phyloP scores from a whole-genome alignment of 2,888 invertebrate species.

The Melanargia galathea region DNA sequence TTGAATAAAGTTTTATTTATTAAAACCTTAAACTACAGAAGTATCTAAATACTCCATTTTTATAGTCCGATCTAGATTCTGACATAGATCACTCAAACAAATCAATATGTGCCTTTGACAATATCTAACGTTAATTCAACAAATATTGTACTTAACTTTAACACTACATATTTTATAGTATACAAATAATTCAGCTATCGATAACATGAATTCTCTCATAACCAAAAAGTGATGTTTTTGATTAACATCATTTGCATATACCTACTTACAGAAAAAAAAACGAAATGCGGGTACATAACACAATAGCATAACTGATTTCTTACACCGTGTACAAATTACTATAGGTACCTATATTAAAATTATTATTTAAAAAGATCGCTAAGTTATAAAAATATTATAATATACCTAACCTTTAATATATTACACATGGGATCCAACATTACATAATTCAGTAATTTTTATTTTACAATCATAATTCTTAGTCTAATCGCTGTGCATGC shows the following conservation, averaged over 20 bases:
- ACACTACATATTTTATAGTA: conserved; percentile 68
- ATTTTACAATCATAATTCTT: conserved; percentile 75
- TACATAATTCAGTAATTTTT: conserved; percentile 68
- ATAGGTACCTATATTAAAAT: conserved; percentile 47
- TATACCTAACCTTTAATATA: conserved; percentile 66
- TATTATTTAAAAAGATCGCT: conserved; percentile 54
- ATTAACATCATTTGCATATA: conserved; percentile 25
- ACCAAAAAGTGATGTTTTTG: conserved; percentile 27
- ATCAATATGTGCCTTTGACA: conserved; percentile 69
- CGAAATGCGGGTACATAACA: conserved; percentile 35
- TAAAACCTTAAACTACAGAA: conserved; percentile 78
- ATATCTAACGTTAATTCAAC: conserved; percentile 68
- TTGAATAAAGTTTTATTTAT: conserved; percentile 75
- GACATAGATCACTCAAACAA: conserved; percentile 71
- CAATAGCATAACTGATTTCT: conserved; percentile 54
- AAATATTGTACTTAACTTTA: conserved; percentile 79
- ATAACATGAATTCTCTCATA: conserved; percentile 29
- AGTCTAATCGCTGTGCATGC: conserved; percentile 49
- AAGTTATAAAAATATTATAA: conserved; percentile 60
- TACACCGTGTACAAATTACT: conserved; percentile 58
- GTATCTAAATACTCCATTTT: conserved; percentile 68
- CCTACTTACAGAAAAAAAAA: conserved; percentile 25
- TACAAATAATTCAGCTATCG: conserved; percentile 34
- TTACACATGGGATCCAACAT: conserved; percentile 76
- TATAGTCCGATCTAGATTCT: conserved; percentile 65